Evolutionary conservation across 1,140 invertebrate species (phyloP).

Genomic region (Paraescarpia echinospica): DNA sequence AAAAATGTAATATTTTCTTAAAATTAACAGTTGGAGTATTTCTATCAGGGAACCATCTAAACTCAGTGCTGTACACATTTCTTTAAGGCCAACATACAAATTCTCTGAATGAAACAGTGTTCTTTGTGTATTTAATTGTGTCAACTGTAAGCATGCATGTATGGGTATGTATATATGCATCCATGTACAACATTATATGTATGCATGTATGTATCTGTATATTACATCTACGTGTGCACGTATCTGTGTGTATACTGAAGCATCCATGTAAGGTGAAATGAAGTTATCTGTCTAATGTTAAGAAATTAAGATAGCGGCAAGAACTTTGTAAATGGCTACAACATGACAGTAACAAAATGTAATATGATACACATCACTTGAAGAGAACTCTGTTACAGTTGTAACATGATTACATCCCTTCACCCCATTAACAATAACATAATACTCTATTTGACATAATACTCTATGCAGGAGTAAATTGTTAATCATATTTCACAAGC

Average conservation of each 20-base stretch:
- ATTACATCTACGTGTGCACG: background rate
- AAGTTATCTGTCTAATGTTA: background rate
- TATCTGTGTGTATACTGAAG: background rate
- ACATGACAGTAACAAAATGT: background rate
- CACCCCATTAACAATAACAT: background rate
- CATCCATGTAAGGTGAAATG: too few relatives aligned
- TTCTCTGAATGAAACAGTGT: background rate
- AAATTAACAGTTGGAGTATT: background rate
- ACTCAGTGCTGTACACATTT: background rate
- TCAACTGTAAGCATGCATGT: too few relatives aligned
- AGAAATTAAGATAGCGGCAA: background rate
- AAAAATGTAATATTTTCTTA: slow-evolving; percentile 1
- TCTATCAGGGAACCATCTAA: background rate
- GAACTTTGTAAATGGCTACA: background rate
- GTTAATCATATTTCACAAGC: background rate
- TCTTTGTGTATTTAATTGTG: background rate
- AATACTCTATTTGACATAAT: background rate
- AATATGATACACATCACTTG: background rate
- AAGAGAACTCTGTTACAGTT: background rate
- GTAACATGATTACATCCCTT: background rate
- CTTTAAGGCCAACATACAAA: background rate
- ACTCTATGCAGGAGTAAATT: background rate
- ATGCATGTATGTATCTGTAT: background rate
- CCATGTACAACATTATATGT: background rate
- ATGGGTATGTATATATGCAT: background rate